A percentile compares a stretch with the other conserved stretches of the same genome.
Conservation (phyloP, 2,113 vertebrate species). For the Leuciscus idus region DNA sequence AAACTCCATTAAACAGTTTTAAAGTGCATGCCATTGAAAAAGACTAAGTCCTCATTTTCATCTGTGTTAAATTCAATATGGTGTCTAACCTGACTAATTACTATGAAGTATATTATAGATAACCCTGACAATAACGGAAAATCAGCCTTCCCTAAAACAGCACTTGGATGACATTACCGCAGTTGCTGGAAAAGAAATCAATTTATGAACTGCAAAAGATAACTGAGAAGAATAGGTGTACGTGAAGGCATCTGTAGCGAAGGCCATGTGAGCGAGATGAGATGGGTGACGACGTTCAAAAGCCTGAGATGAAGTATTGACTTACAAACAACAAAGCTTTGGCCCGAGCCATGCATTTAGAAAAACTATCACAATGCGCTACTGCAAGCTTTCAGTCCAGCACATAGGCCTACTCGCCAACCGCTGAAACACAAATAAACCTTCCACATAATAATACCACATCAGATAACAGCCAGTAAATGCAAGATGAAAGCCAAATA, state of each 20-base stretch:
- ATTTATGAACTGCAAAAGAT: not conserved
- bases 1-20: too few species aligned
- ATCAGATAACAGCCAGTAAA: not conserved
- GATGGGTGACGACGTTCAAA: not conserved
- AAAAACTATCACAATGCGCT: conserved; percentile 11
- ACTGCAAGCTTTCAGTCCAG: not conserved
- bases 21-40: too few species aligned
- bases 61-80: too few species aligned
- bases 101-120: not conserved
- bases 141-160: not conserved
- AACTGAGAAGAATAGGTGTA: not conserved
- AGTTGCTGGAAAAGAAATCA: not conserved
- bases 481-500: not conserved
- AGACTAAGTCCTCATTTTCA: too few species aligned
- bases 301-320: not conserved
- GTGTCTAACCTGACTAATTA: too few species aligned
- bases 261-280: not conserved
- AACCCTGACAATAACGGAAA: not conserved
- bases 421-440: not conserved
- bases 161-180: not conserved
- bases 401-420: not conserved
- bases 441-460: not conserved
- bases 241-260: not conserved
- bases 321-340: conserved; percentile 11
- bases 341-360: not conserved